phyloP scores from a whole-genome alignment of 2,797 vertebrate species.

The Takifugu ocellatus region DNA sequence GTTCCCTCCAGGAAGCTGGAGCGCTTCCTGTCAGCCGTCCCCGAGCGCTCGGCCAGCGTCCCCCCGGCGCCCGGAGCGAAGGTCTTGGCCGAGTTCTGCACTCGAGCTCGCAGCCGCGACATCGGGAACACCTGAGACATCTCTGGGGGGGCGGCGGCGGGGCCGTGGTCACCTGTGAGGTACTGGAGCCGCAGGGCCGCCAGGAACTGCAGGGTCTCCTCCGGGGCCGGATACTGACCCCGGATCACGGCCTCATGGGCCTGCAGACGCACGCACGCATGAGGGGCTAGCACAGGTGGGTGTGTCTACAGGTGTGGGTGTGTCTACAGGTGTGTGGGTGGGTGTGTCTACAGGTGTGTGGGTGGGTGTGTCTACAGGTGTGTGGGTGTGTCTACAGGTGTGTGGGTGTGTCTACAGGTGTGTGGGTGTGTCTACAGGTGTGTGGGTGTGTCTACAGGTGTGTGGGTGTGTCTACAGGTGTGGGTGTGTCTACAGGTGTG shows the following conservation, averaged over 20 bases:
- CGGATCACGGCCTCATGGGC: constrained; percentile 94
- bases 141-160: constrained; percentile 72
- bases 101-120: constrained; percentile 84
- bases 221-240: constrained; percentile 91
- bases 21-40: constrained; percentile 81
- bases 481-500: neutral
- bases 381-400: neutral
- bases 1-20: constrained; percentile 96
- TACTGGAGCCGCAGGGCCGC: constrained; percentile 92
- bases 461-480: neutral
- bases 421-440: too few relatives aligned
- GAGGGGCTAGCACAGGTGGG: too few relatives aligned
- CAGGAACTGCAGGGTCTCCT: constrained; percentile 93
- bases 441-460: too few relatives aligned
- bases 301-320: neutral
- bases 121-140: constrained; percentile 89
- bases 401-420: neutral
- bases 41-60: constrained; percentile 61
- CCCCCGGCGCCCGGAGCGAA: constrained; percentile 62
- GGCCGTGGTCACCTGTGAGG: constrained; percentile 81
- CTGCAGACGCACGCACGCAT: constrained; percentile 53
- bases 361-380: too few relatives aligned
- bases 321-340: neutral
- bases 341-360: neutral
- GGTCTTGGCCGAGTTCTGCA: constrained; percentile 85